Evolutionary conservation across 2,797 vertebrate species (phyloP).

Genomic region (Cuniculus paca): DNA sequence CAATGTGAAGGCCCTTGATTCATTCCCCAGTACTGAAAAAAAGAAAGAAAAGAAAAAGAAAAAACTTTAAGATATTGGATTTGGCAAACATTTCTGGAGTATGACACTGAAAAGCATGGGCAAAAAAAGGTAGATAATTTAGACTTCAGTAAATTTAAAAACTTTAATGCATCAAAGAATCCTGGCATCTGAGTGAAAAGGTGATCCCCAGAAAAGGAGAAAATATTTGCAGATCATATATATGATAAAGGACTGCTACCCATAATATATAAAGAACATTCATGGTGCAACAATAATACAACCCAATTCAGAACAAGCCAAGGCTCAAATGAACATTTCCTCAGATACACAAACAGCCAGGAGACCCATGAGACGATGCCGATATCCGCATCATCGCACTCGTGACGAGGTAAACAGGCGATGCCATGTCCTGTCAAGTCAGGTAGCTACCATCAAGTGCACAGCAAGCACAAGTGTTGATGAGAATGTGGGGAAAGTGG

Average conservation of each 20-base stretch:
- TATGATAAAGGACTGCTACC: not conserved
- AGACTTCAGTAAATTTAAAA: not conserved
- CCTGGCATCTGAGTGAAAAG: not conserved
- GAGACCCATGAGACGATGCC: not conserved
- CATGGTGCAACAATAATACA: not conserved
- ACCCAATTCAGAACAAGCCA: not conserved
- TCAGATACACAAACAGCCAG: not conserved
- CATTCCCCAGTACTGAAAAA: not conserved
- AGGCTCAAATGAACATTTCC: not conserved
- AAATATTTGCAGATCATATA: not conserved
- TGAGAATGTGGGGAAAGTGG: not conserved
- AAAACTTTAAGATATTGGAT: not conserved
- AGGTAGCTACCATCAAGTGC: not conserved
- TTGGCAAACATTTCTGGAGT: not conserved
- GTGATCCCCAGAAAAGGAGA: not conserved
- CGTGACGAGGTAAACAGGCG: conserved; percentile 27
- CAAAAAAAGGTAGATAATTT: not conserved
- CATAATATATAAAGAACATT: conserved; percentile 12
- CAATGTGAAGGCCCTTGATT: not conserved
- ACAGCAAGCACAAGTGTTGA: not conserved
- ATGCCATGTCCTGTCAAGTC: not conserved
- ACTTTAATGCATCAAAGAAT: not conserved
- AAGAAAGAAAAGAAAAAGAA: not conserved
- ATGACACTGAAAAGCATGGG: not conserved
- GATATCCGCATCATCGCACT: not conserved